Evolutionary conservation across 2,797 vertebrate genomes (phyloP).

Genomic region (Sebastes diploproa): DNA sequence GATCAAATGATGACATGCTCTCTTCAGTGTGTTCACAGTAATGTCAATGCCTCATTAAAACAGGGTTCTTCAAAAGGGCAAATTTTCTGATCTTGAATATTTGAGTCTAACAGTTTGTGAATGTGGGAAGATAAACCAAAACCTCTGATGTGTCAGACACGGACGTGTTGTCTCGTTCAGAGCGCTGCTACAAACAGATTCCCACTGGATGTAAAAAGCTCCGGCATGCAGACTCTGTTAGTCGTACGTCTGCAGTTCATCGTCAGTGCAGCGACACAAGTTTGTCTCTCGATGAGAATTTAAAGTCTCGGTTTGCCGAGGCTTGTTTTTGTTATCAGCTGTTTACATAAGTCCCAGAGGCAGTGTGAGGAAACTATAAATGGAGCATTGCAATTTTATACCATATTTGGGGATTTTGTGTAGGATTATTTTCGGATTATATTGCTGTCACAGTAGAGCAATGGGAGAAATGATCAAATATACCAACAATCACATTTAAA

Average conservation of each 20-base stretch:
- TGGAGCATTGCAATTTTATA: not conserved
- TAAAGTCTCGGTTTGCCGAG: slow-evolving; percentile 21
- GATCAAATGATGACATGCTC: not conserved
- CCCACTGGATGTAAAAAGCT: slow-evolving; percentile 3
- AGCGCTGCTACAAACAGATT: slow-evolving; percentile 7
- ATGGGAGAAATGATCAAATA: not conserved
- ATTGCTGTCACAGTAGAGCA: not conserved
- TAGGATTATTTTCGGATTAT: not conserved
- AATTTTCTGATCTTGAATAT: slow-evolving; percentile 30
- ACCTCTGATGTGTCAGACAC: slow-evolving; percentile 22
- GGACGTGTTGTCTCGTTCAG: slow-evolving; percentile 3
- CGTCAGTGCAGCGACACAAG: slow-evolving; percentile 14
- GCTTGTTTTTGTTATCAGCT: slow-evolving; percentile 40
- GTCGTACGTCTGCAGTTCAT: slow-evolving; percentile 27
- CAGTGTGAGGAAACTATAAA: not conserved
- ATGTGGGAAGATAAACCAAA: slow-evolving; percentile 7
- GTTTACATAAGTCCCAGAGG: slow-evolving; percentile 34
- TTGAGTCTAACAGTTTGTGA: slow-evolving; percentile 16
- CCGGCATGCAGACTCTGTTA: not conserved
- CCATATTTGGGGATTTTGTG: not conserved
- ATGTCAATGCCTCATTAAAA: slow-evolving; percentile 21
- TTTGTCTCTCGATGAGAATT: slow-evolving; percentile 5
- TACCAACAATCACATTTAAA: not conserved
- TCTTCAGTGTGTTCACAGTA: not conserved
- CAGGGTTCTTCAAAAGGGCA: slow-evolving; percentile 15